phyloP scores from a whole-genome alignment of 2,113 vertebrate genomes.

The Grantiella picta region DNA sequence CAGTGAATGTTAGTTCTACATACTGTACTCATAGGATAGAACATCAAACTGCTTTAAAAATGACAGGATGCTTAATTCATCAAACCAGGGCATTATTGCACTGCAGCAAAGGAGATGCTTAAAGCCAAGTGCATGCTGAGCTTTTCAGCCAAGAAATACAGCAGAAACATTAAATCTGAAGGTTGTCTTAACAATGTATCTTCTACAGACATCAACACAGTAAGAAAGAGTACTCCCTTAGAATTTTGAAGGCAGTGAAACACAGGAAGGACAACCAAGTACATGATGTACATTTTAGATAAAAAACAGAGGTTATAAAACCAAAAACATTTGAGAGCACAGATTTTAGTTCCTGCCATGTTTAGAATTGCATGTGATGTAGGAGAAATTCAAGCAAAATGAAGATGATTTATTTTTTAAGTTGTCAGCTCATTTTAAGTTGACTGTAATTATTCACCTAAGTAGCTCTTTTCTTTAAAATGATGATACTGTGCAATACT shows the following conservation, averaged over 20 bases:
- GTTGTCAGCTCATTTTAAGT: not conserved
- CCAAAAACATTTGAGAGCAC: not conserved
- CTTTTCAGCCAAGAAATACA: constrained; percentile 50
- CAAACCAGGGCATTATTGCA: constrained; percentile 40
- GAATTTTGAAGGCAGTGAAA: constrained; percentile 69
- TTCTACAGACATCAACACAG: constrained; percentile 50
- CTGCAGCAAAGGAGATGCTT: constrained; percentile 61
- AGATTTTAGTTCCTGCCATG: not conserved
- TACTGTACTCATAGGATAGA: constrained; percentile 18
- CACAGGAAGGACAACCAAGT: constrained; percentile 60
- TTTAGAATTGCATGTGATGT: not conserved
- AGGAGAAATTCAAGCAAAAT: not conserved
- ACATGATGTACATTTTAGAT: constrained; percentile 37
- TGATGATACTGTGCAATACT: not conserved
- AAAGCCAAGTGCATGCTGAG: not conserved
- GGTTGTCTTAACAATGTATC: constrained; percentile 62
- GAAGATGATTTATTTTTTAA: not conserved
- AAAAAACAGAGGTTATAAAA: constrained; percentile 42
- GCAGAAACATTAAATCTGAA: constrained; percentile 77
- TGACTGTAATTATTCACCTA: not conserved
- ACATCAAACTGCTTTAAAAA: constrained; percentile 56
- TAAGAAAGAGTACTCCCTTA: constrained; percentile 41
- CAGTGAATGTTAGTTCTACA: constrained; percentile 36
- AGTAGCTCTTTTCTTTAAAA: not conserved
- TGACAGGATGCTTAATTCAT: constrained; percentile 52